phyloP scores from a whole-genome alignment of 2,888 invertebrate species.

The Conistra vaccinii region DNA sequence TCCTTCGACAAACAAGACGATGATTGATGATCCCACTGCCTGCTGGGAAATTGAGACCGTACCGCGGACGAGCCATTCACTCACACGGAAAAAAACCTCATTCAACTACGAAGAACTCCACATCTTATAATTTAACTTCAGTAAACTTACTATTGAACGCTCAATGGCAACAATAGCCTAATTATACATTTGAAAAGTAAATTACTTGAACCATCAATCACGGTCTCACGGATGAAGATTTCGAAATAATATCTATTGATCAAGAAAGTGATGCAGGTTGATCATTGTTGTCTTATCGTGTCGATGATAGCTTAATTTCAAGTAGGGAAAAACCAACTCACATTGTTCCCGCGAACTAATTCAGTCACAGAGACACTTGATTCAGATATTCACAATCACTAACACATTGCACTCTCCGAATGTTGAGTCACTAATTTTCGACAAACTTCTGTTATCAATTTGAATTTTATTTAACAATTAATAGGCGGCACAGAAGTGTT shows the following conservation, averaged over 20 bases:
- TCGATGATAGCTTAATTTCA: conserved; percentile 57
- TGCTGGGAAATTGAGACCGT: conserved; percentile 80
- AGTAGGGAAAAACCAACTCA: conserved; percentile 63
- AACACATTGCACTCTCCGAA: conserved; percentile 60
- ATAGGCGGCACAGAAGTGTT: conserved; percentile 39
- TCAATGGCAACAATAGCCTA: conserved; percentile 83
- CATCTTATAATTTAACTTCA: conserved; percentile 73
- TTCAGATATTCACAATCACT: conserved; percentile 59
- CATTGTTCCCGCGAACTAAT: conserved; percentile 57
- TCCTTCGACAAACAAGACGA: conserved; percentile 82
- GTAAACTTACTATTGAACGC: conserved; percentile 76
- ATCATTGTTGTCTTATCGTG: conserved; percentile 46
- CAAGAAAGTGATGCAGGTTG: conserved; percentile 32
- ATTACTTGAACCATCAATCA: conserved; percentile 83
- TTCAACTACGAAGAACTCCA: conserved; percentile 63
- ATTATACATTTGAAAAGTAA: conserved; percentile 82
- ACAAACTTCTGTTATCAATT: conserved; percentile 10
- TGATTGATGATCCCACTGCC: conserved; percentile 81
- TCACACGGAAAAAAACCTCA: conserved; percentile 77
- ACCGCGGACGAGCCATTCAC: conserved; percentile 69
- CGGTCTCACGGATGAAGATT: conserved; percentile 70
- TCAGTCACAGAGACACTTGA: conserved; percentile 22
- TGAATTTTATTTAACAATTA: conserved; percentile 17
- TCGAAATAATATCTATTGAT: conserved; percentile 65
- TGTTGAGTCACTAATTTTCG: conserved; percentile 16